Evolutionary conservation across 2,797 vertebrate species (phyloP), one percentile per base, ranked within the genome.

Genomic region (Hephaestus fuliginosus): DNA sequence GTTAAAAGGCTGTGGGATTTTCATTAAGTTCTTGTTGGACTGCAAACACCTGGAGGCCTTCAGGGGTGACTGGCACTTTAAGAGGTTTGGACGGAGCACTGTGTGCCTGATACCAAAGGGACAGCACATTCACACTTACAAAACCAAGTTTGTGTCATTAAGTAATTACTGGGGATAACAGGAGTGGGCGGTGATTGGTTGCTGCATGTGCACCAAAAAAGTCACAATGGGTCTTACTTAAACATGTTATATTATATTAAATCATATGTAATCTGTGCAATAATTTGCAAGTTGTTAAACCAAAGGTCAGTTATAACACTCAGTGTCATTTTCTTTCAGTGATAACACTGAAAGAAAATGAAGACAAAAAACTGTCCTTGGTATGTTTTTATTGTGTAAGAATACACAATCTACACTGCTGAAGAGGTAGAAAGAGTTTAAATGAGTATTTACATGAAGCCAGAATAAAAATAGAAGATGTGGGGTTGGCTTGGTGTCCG

Each of bases 1-100:
- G 44, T 75, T 53, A 62, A 86, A 3, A 51, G 52, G 22, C 33
- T 56, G 65, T 56, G 14, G 70, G 71, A 25, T 69, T 82, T 83
- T 61, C 55, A 71, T 66, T 65, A 53, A 63, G 33, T 63, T 66
- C 41, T 62, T 62, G 67, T 79, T 74, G 28, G 70, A 76, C 52
- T 56, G 48, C 64, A 51, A 80, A 81, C 57, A 68, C 25, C 41
- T 18, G 20, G 61, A 62, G 13, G 55, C 41, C 73, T 57, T 55
- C n/a, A 28, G 52, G 72, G 71, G 72, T 33, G 46, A 41, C n/a
- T 17, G 11, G 30, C 39, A 65, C 46, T 28, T 46, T 12, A n/a
- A n/a, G 30, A 43, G 43, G n/a, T 14, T 25, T 43, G 48, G 10
- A 18, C 46, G 22, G 1, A 41, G 65, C 20, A 12, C 22, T 39